Evolutionary conservation across 2,113 vertebrate species (phyloP).

Genomic region (Nyctereutes procyonoides): DNA sequence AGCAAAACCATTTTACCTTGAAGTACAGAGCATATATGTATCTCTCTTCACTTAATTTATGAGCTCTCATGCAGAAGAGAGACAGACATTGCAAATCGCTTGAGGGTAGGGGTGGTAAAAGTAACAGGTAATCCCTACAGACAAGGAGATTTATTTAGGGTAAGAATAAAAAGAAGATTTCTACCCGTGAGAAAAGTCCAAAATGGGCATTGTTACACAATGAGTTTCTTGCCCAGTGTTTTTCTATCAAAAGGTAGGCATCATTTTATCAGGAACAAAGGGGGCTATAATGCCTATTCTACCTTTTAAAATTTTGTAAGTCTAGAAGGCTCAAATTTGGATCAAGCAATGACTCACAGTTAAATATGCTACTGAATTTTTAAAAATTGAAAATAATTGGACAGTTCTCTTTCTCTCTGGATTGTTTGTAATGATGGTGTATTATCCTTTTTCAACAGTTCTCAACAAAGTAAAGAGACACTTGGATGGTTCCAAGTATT

Average conservation of each 20-base stretch:
- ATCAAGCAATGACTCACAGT: background rate
- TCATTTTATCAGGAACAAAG: background rate
- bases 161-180: background rate
- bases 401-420: background rate
- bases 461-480: background rate
- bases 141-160: background rate
- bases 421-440: background rate
- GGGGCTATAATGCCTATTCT: background rate
- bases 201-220: background rate
- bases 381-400: background rate
- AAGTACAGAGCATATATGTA: background rate
- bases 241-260: background rate
- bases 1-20: background rate
- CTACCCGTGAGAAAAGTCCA: background rate
- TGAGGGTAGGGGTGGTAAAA: background rate
- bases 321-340: background rate
- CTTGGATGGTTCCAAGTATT: slow-evolving; percentile 4
- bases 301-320: background rate
- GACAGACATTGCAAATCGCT: background rate
- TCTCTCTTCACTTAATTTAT: background rate
- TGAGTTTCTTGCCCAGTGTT: background rate
- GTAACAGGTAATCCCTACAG: background rate
- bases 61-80: background rate
- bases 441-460: background rate
- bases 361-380: background rate